A percentile compares a stretch with the other conserved stretches of the same genome.
Evolutionary conservation across 2,113 vertebrate genomes (phyloP).

Genomic region (Caloenas nicobarica): DNA sequence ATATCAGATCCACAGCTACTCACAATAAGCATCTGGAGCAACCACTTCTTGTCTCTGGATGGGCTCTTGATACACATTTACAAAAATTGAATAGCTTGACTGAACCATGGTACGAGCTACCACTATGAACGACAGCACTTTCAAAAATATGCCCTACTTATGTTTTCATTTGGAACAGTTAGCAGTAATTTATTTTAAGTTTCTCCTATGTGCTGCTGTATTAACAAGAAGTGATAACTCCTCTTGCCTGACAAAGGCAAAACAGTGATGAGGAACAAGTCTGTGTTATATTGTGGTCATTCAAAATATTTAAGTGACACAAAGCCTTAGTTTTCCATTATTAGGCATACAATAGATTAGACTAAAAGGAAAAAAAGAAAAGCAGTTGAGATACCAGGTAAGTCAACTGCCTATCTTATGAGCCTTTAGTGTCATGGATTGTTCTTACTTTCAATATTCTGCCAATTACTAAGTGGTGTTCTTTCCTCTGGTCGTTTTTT

Average conservation of each 20-base stretch:
- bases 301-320: background rate
- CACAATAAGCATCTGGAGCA: background rate
- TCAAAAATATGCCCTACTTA: background rate
- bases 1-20: background rate
- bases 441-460: background rate
- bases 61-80: background rate
- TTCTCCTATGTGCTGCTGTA: background rate
- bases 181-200: background rate
- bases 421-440: background rate
- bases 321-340: background rate
- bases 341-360: background rate
- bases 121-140: background rate
- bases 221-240: background rate
- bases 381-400: background rate
- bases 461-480: background rate
- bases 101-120: background rate
- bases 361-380: background rate
- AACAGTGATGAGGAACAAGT: background rate
- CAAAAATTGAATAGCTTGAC: background rate
- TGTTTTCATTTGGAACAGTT: background rate
- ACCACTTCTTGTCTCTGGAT: background rate
- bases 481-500: background rate
- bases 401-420: background rate
- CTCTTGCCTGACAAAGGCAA: background rate
- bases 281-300: background rate